Evolutionary conservation across 2,113 vertebrate species (phyloP).

Genomic region (Parus major): DNA sequence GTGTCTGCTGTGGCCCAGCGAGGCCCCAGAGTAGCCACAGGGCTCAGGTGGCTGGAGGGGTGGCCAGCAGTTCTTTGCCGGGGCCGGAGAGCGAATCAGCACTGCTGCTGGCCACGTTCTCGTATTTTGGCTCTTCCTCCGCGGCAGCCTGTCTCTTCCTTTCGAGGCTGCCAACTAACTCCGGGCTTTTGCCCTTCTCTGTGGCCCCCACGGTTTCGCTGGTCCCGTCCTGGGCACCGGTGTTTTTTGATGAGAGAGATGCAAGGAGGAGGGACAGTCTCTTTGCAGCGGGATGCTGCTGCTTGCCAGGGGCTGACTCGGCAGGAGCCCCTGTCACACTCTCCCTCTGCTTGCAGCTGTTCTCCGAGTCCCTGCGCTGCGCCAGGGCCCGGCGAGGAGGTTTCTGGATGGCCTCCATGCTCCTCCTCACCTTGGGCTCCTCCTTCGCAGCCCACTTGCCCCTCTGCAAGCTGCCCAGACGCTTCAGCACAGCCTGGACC

Average conservation of each 20-base stretch:
- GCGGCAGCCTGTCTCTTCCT: conserved; percentile 38
- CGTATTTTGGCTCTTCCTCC: conserved; percentile 84
- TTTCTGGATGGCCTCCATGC: conserved; percentile 77
- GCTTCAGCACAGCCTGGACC: conserved; percentile 83
- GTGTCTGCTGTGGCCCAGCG: fast-evolving
- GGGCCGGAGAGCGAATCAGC: not conserved
- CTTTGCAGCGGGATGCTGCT: not conserved
- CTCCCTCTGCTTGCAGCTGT: conserved; percentile 35
- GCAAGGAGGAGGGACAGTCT: conserved; percentile 9
- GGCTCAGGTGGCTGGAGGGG: conserved; percentile 6
- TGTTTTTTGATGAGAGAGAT: not conserved
- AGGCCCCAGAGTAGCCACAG: not conserved
- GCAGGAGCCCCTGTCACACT: conserved; percentile 26
- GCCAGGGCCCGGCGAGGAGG: conserved; percentile 81
- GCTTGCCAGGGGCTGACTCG: not conserved
- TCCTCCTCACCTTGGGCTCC: conserved; percentile 64
- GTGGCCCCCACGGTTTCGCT: not conserved
- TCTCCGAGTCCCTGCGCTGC: conserved; percentile 55
- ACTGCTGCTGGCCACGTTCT: conserved; percentile 75
- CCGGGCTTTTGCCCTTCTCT: conserved; percentile 43
- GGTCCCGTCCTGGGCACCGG: not conserved
- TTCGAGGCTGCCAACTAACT: conserved; percentile 15
- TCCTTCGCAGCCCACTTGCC: conserved; percentile 65
- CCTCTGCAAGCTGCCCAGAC: conserved; percentile 87
- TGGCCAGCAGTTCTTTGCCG: not conserved